These are phyloP conservation scores for Chydorus sphaericus DNA, from an alignment of 2,888 invertebrate genomes.

Conservation along the genomic window DNA sequence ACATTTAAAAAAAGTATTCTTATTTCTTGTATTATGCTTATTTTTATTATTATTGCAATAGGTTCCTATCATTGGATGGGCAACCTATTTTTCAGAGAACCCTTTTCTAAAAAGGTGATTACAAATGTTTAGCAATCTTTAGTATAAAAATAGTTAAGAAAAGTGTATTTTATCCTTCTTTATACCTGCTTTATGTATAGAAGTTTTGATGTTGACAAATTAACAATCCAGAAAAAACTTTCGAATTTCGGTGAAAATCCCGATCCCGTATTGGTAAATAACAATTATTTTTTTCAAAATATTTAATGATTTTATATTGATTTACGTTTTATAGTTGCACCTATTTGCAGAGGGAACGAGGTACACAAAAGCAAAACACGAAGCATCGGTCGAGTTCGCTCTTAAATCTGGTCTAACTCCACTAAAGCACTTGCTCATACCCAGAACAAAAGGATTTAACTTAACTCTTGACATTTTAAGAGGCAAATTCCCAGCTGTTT, in stretches of 20 bases:
- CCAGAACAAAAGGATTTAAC: conserved; percentile 84
- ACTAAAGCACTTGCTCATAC: conserved; percentile 77
- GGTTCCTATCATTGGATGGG: conserved; percentile 87
- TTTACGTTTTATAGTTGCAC: conserved; percentile 47
- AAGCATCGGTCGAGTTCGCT: conserved; percentile 74
- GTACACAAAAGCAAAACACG: conserved; percentile 72
- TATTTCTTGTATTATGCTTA: no score
- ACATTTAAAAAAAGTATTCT: no score
- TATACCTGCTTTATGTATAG: background rate
- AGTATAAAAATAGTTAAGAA: no score
- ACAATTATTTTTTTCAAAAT: no score
- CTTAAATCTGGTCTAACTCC: conserved; percentile 66
- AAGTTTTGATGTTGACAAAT: conserved; percentile 77
- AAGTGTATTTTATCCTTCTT: no score
- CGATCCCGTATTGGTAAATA: conserved; percentile 70
- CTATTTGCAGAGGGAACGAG: conserved; percentile 88
- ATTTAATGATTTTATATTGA: conserved; percentile 21
- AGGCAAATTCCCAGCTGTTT: conserved; percentile 64
- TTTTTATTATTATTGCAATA: no score
- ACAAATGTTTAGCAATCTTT: background rate
- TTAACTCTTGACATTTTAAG: conserved; percentile 68
- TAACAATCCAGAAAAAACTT: conserved; percentile 63
- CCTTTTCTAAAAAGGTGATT: conserved; percentile 67
- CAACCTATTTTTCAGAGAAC: conserved; percentile 88
- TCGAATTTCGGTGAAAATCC: conserved; percentile 73